Evolutionary conservation across 2,797 vertebrate species (phyloP).

Genomic region (Champsocephalus gunnari): DNA sequence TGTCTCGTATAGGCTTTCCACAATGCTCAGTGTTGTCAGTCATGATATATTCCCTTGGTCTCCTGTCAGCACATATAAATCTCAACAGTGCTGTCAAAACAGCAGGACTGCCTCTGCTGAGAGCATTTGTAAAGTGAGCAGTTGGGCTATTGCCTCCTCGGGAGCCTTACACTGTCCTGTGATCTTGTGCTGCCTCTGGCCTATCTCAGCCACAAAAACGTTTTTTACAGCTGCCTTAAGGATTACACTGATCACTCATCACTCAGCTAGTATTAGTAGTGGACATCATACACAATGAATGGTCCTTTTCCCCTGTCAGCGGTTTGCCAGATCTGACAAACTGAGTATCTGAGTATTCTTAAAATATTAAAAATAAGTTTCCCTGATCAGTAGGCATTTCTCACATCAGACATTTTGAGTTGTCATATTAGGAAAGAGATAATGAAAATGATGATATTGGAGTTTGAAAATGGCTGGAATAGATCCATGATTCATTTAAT

Average conservation of each 20-base stretch:
- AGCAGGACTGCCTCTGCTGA: slow-evolving; percentile 78
- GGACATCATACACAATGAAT: slow-evolving; percentile 40
- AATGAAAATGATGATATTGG: neutral
- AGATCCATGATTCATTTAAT: neutral
- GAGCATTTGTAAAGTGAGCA: slow-evolving; percentile 85
- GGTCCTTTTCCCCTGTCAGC: slow-evolving; percentile 1
- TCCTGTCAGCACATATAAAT: slow-evolving; percentile 80
- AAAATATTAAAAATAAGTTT: neutral
- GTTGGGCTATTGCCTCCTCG: slow-evolving; percentile 76
- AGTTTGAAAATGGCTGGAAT: neutral
- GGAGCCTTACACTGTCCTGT: slow-evolving; percentile 72
- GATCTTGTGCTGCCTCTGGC: slow-evolving; percentile 71
- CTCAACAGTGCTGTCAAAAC: slow-evolving; percentile 83
- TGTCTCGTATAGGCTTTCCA: slow-evolving; percentile 74
- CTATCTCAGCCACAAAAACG: slow-evolving; percentile 57
- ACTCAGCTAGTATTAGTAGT: slow-evolving; percentile 50
- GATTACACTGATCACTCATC: slow-evolving; percentile 56
- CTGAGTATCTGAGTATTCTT: neutral
- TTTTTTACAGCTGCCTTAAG: slow-evolving; percentile 68
- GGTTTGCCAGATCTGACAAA: slow-evolving; percentile 14
- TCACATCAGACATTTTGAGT: slow-evolving; percentile 4
- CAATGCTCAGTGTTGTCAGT: slow-evolving; percentile 79
- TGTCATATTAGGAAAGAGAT: neutral
- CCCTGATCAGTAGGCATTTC: neutral
- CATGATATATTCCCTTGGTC: slow-evolving; percentile 79